These are phyloP conservation scores for Athalia circularis DNA, from an alignment of 2,888 invertebrate genomes.

Conservation along the genomic window DNA sequence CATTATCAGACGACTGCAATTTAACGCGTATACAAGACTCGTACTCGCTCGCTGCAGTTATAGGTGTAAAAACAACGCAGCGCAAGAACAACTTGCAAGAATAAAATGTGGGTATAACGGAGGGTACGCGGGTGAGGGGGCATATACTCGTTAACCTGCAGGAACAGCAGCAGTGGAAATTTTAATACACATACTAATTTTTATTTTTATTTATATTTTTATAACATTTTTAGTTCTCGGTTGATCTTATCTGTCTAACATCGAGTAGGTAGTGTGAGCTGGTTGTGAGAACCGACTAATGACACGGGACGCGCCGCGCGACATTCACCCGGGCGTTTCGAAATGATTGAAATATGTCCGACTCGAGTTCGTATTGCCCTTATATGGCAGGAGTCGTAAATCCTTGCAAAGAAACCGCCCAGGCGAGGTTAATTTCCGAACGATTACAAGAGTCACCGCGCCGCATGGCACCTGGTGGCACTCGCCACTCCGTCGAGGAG, in stretches of 20 bases:
- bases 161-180: not conserved
- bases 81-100: conserved; percentile 14
- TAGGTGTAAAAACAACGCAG: not conserved
- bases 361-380: conserved; percentile 62
- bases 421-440: conserved; percentile 72
- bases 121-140: not conserved
- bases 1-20: not conserved
- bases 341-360: conserved; percentile 66
- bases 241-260: conserved; percentile 68
- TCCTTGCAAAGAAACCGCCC: conserved; percentile 68
- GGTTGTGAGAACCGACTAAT: conserved; percentile 69
- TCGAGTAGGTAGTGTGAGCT: conserved; percentile 54
- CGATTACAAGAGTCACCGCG: conserved; percentile 64
- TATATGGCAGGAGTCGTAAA: conserved; percentile 65
- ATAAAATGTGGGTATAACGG: not conserved
- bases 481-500: conserved; percentile 26
- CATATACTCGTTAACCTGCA: conserved; percentile 21
- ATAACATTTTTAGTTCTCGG: conserved; percentile 42
- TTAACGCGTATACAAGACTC: conserved; percentile 4
- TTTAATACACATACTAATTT: conserved; percentile 36
- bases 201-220: conserved; percentile 9
- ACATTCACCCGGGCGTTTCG: conserved; percentile 45
- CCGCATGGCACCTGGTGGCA: conserved; percentile 65
- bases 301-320: conserved; percentile 52
- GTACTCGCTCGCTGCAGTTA: too few species aligned